Evolutionary conservation across 2,888 invertebrate genomes (phyloP), one percentile per base, ranked within the genome.

Genomic region (Allolobophora icterica): DNA sequence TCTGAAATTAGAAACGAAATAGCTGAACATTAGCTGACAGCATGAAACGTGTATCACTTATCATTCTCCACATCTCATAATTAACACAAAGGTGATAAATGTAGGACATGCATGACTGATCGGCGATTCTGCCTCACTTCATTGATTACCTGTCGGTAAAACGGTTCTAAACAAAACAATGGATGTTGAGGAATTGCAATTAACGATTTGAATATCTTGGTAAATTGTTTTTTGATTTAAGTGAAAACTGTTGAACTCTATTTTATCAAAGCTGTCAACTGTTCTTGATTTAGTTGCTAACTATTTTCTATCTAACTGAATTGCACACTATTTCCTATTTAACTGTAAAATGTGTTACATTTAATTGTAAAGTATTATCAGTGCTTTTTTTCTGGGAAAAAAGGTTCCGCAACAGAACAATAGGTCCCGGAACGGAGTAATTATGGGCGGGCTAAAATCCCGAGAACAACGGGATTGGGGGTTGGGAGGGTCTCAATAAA

Each of bases 1-100:
- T 99, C 97, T 99, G 97, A 89, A 90, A 90, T 30, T 1, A 40
- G 34, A 40, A 89, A 42, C 30, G 38, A 5, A n/a, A 13, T 5
- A 24, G 21, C 19, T 21, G 30, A 3, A n/a, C 1, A 30, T 71
- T n/a, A 71, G 5, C 24, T 4, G 8, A 52, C 4, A 52, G 52
- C 24, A 52, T 6, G 24, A 52, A 52, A 52, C 5, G 24, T 42
- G 13, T 42, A 13, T 17, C 42, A 42, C 13, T 1, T 52, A 42
- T 42, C 42, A 42, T 42, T 42, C 52, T 24, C 3, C 21, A 24
- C 24, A 24, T 21, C 52, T 52, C 52, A 52, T 24, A 52, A 24
- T 24, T 2, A 52, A 24, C 52, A 52, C 24, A 52, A 24, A 52
- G 21, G 24, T 52, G n/a, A n/a, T 0, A 30, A n/a, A 17, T 71